Base-by-base conservation (phyloP, 2,888 invertebrate genomes). In the Lycaena phlaeas region DNA sequence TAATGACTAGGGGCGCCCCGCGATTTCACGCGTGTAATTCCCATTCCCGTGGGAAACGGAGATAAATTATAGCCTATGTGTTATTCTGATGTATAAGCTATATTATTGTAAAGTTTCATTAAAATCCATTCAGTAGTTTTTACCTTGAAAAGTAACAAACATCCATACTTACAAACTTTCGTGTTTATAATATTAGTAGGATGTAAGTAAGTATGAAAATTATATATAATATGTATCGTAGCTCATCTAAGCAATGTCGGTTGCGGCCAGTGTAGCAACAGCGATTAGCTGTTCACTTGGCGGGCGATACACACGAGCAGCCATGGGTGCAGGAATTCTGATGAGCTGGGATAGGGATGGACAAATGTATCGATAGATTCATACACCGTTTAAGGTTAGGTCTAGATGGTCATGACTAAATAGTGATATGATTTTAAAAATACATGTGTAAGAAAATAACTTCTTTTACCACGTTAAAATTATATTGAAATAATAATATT, bases 291-390 rank as follows among this genome's bases (percentile, higher is more conserved):
- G 50, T 27, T 38, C 36, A 47, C 42, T 44, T 44, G 48, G 48
- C 44, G n/a, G n/a, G 48, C 48, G 50, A 51, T 52, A 41, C 51
- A 48, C 47, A 40, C 44, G 46, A 50, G 47, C 44, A 46, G 39
- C 27, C 49, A 39, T 25, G 41, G 26, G 48, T 43, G 40, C 40
- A 48, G 45, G 42, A 34, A 43, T 41, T 45, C 38, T 40, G 41
- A 63, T 59, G 59, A 66, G 64, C 50, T 51, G 43, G 53, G 46
- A 39, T 45, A 34, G 12, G 26, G 22, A 22, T 5, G 22, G 22
- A 22, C 22, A 2, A 22, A 22, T 2, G 2, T 5, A 2, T 3
- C 4, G 22, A 22, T 9, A 2, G 5, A 22, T 22, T 9, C 7
- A 22, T 22, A 22, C 3, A 7, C 9, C 6, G n/a, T n/a, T n/a